Base-by-base conservation (phyloP, 2,888 invertebrate genomes). In the Baronia brevicornis region DNA sequence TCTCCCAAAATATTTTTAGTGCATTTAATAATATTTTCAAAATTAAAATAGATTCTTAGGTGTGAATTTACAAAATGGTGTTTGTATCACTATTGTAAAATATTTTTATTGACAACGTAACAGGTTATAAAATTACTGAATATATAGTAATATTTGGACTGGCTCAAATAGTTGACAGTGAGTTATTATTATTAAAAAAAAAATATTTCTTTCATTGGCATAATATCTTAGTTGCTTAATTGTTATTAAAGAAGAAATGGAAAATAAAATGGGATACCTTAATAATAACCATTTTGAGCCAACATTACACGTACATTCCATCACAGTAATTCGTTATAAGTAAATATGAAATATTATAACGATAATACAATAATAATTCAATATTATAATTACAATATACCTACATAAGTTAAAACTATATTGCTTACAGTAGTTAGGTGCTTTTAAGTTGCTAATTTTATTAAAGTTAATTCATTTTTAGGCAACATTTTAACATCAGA, bases 341-440 rank as follows among this genome's bases (percentile, higher is more conserved):
- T 14, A 11, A 24, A 20, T 13, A n/a, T 11, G 8, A 14, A n/a
- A 15, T 17, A 15, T 20, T 24, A 31, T 31, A 37, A 44, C 17
- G 26, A 55, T 30, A 33, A 33, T 30, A 23, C 19, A 24, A 28
- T 41, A 33, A 15, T 33, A 23, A 23, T 33, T 37, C 36, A 36
- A 29, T 33, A 33, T 15, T 30, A 29, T 29, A 26, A 36, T 31
- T 18, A 30, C 33, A 33, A 29, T 37, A 21, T 11, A 27, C 14
- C 25, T 27, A 18, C 13, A 11, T 23, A 25, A 28, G 28, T 25
- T 37, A 26, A 15, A 34, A 36, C 35, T 28, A 27, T 48, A 48
- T 48, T 46, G 48, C 48, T 48, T 48, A 41, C 35, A 35, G 31
- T 56, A 56, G 53, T 61, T 60, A 53, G 46, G 59, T 64, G 62